Percentiles rank a stretch among this genome's conserved stretches.
Evolutionary conservation across 2,113 vertebrate species (phyloP).

Genomic region (Orientallactaga bullata): DNA sequence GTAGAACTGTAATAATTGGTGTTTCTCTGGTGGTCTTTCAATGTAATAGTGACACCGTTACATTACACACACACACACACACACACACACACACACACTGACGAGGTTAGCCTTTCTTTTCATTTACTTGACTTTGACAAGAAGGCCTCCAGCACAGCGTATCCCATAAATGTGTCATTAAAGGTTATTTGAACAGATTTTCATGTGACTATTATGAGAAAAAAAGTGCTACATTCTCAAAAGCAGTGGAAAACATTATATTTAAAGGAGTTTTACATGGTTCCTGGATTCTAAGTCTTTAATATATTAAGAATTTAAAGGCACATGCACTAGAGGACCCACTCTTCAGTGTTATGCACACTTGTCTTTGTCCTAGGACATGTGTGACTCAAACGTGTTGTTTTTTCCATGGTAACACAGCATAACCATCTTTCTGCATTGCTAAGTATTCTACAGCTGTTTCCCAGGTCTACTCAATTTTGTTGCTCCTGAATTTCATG

Average conservation of each 20-base stretch:
- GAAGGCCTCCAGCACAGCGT: neutral
- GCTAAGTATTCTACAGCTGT: neutral
- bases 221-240: neutral
- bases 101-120: neutral
- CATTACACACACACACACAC: no score
- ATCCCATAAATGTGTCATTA: neutral
- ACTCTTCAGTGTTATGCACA: neutral
- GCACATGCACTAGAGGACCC: neutral
- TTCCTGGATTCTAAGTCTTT: neutral
- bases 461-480: neutral
- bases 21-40: neutral
- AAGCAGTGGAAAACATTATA: neutral
- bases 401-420: neutral
- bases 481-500: neutral
- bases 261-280: conserved; percentile 11
- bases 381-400: neutral
- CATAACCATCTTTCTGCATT: neutral
- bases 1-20: neutral
- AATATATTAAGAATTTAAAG: neutral
- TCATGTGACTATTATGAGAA: neutral
- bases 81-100: neutral
- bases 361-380: neutral
- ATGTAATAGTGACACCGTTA: neutral
- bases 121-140: conserved; percentile 34
- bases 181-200: neutral